A percentile compares a stretch with the other conserved stretches of the same genome.
Conservation (phyloP, 2,797 vertebrate species). For the Megaceryle alcyon region DNA sequence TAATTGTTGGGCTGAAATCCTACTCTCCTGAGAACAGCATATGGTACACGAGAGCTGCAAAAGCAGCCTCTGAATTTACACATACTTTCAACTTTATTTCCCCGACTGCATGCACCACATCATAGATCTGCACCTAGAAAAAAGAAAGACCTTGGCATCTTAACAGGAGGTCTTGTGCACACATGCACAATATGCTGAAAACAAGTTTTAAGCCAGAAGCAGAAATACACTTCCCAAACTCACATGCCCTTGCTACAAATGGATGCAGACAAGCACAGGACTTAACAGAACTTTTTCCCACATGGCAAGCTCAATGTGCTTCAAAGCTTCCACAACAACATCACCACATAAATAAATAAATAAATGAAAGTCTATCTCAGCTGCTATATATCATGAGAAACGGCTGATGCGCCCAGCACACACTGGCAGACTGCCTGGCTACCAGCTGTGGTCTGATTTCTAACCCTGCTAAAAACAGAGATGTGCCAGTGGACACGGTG, state of each 20-base stretch:
- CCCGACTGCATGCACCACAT: background rate
- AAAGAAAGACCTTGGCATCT: background rate
- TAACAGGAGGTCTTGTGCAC: background rate
- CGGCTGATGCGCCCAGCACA: background rate
- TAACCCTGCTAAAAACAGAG: conserved; percentile 59
- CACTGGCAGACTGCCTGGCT: conserved; percentile 67
- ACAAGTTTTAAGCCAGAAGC: background rate
- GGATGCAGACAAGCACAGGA: background rate
- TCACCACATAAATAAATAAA: background rate
- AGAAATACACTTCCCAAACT: background rate
- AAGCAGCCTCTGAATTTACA: background rate
- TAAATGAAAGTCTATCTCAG: background rate
- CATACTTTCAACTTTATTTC: background rate
- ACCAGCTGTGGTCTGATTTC: conserved; percentile 64
- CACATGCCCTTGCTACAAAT: background rate
- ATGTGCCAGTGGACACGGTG: conserved; percentile 35
- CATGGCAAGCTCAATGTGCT: background rate
- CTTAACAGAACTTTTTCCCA: background rate
- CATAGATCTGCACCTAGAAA: background rate
- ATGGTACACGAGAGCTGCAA: background rate
- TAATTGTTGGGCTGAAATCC: background rate
- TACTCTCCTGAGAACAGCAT: background rate
- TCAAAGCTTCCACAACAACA: background rate
- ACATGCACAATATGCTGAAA: background rate
- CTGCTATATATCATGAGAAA: conserved; percentile 52